Percentiles rank a stretch among this genome's conserved stretches.
Conservation (phyloP, 53 echinoderm and acorn worm genomes). For the Echinometra lucunter region DNA sequence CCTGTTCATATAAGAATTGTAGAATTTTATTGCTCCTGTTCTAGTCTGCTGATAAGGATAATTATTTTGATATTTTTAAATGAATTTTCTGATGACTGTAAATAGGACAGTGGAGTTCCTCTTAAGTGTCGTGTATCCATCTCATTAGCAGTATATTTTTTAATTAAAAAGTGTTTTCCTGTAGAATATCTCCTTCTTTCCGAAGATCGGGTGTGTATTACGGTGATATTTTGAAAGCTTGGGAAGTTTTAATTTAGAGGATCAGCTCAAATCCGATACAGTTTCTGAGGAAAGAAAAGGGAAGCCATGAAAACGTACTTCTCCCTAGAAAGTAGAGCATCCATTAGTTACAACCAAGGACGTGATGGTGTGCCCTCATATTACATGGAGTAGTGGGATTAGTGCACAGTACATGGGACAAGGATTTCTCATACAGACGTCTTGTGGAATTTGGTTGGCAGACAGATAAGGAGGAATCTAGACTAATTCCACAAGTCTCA, state of each 20-base stretch:
- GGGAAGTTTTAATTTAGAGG: not conserved
- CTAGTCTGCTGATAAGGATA: not conserved
- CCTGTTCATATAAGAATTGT: too few species aligned
- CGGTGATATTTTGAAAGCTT: not conserved
- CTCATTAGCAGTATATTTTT: not conserved
- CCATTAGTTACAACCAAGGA: not conserved
- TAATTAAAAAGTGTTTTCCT: not conserved
- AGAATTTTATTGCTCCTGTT: not conserved
- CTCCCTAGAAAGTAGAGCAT: conserved; percentile 20
- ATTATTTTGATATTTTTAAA: not conserved
- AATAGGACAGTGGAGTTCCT: not conserved
- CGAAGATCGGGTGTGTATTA: not conserved
- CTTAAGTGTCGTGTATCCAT: not conserved
- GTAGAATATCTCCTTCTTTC: not conserved
- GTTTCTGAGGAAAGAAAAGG: not conserved
- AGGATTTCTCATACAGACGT: not conserved
- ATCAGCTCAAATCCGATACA: not conserved
- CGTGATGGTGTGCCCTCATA: not conserved
- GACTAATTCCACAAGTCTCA: conserved; percentile 42
- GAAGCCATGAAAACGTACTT: not conserved
- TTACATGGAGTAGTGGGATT: conserved; percentile 5
- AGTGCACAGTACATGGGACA: conserved; percentile 8
- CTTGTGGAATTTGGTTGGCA: not conserved
- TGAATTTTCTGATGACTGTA: not conserved
- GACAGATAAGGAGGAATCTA: conserved; percentile 8